Evolutionary conservation across 2,797 vertebrate species (phyloP).

Genomic region (Sebastes melanostomus): DNA sequence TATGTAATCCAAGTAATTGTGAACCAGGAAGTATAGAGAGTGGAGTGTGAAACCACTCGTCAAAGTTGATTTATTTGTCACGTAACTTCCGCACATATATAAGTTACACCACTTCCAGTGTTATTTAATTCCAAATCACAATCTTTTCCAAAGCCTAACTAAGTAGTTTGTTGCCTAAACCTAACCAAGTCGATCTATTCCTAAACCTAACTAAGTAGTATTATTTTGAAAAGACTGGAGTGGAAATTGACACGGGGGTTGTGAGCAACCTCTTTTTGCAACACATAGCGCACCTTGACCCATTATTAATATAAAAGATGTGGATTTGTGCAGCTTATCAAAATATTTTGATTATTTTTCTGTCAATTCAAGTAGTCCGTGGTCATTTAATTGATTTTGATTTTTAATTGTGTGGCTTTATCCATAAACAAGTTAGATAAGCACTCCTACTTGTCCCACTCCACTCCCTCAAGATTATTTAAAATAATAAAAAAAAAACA

Average conservation of each 20-base stretch:
- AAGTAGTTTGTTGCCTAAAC: no score
- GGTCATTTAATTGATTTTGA: neutral
- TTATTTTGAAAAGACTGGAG: no score
- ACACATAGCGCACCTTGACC: neutral
- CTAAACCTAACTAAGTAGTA: no score
- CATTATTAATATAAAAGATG: neutral
- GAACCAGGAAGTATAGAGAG: no score
- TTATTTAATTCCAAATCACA: no score
- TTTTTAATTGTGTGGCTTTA: neutral
- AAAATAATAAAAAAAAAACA: neutral
- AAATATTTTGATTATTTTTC: neutral
- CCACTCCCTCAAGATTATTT: neutral
- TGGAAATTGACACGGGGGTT: neutral
- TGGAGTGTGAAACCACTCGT: fast-evolving
- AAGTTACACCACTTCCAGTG: no score
- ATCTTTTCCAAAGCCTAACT: no score
- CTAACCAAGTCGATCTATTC: no score
- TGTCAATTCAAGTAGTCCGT: neutral
- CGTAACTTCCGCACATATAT: no score
- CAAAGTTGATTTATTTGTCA: no score
- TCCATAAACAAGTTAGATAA: neutral
- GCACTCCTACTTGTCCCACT: neutral
- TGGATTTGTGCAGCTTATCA: neutral
- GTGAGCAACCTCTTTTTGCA: neutral
- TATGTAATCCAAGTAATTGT: fast-evolving